Evolutionary conservation across 2,797 vertebrate genomes (phyloP).

Genomic region (Columba guinea): DNA sequence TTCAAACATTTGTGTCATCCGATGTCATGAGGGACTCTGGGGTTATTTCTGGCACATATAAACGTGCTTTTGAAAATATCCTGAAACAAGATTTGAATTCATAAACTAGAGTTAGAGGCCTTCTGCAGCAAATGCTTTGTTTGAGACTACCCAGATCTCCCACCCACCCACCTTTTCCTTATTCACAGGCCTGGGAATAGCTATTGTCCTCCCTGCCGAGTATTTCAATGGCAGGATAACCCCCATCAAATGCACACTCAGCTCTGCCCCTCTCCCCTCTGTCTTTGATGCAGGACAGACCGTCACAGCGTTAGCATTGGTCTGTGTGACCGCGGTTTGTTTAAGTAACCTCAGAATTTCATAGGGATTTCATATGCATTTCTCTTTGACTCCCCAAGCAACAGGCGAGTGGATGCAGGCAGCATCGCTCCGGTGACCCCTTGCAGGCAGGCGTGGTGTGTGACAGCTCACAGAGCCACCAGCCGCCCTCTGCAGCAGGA

Average conservation of each 20-base stretch:
- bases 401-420: background rate
- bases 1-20: background rate
- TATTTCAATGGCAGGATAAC: background rate
- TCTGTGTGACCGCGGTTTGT: accelerated
- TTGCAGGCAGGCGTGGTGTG: background rate
- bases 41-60: background rate
- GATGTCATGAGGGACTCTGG: background rate
- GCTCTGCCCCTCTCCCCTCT: background rate
- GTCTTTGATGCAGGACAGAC: background rate
- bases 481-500: background rate
- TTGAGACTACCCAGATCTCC: background rate
- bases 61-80: background rate
- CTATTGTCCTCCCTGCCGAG: background rate
- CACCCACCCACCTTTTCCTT: background rate
- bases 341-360: background rate
- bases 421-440: background rate
- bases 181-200: background rate
- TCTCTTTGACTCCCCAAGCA: background rate
- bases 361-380: accelerated
- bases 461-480: background rate
- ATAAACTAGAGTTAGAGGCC: background rate
- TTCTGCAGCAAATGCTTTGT: background rate
- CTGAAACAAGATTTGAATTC: background rate
- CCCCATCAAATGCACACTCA: background rate
- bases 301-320: accelerated